Conservation (phyloP, 2,797 vertebrate genomes). For the Taenioides sp. region DNA sequence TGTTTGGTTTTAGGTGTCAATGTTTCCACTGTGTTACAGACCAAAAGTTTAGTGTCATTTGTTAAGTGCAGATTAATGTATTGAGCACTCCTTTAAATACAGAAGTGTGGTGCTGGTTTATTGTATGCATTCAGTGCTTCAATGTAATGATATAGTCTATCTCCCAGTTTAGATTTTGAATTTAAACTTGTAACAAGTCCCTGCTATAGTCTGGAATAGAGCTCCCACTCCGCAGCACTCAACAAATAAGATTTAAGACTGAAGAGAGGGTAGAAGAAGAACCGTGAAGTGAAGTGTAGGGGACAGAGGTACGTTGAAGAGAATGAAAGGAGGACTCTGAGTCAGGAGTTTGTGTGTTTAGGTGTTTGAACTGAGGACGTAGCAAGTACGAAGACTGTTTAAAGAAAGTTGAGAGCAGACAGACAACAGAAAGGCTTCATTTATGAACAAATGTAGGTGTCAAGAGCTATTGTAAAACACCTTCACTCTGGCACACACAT, state of each 20-base stretch:
- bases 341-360: slow-evolving; percentile 18
- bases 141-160: neutral
- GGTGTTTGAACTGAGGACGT: slow-evolving; percentile 10
- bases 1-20: slow-evolving; percentile 27
- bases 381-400: slow-evolving; percentile 49
- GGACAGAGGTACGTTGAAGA: slow-evolving; percentile 45
- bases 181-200: slow-evolving; percentile 26
- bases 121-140: neutral
- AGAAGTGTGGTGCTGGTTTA: neutral
- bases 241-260: slow-evolving; percentile 66
- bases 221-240: slow-evolving; percentile 31
- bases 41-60: slow-evolving; percentile 59
- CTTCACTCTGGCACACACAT: slow-evolving; percentile 66
- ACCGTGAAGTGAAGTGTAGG: slow-evolving; percentile 28
- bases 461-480: slow-evolving; percentile 63
- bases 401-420: slow-evolving; percentile 28
- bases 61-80: slow-evolving; percentile 17
- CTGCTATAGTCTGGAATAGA: slow-evolving; percentile 56
- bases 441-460: slow-evolving; percentile 21
- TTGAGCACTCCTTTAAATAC: slow-evolving; percentile 11
- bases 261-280: slow-evolving; percentile 22
- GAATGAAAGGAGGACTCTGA: slow-evolving; percentile 18
- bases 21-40: slow-evolving; percentile 53
- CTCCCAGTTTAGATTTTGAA: too few relatives aligned
- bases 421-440: slow-evolving; percentile 21